phyloP scores from a whole-genome alignment of 2,888 invertebrate genomes.

The Sepiola atlantica region DNA sequence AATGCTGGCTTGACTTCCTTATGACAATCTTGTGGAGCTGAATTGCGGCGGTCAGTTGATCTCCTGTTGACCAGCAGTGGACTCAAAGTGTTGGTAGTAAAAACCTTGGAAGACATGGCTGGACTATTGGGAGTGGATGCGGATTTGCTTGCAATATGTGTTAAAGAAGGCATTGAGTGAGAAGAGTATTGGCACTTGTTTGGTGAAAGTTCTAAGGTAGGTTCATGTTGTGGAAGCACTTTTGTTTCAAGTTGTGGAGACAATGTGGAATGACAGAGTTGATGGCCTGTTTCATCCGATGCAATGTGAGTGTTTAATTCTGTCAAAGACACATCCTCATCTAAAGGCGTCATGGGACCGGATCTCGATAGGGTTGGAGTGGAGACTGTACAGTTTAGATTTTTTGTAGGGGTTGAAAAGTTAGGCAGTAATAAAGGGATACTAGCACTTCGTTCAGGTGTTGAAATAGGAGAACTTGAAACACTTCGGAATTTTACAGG shows the following conservation, averaged over 20 bases:
- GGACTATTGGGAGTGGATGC: not conserved
- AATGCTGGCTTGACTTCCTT: not conserved
- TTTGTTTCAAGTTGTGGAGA: not conserved
- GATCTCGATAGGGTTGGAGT: not conserved
- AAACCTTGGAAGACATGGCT: not conserved
- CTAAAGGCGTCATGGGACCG: not conserved
- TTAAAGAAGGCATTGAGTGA: not conserved
- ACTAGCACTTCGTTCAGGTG: not conserved
- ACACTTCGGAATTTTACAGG: not conserved
- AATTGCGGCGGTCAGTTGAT: not conserved
- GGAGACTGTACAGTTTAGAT: not conserved
- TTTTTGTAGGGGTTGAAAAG: slow-evolving; percentile 12
- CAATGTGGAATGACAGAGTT: not conserved
- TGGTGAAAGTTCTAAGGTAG: not conserved
- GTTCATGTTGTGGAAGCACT: not conserved
- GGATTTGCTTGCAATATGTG: not conserved
- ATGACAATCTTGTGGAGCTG: not conserved
- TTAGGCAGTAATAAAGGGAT: not conserved
- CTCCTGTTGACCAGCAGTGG: not conserved
- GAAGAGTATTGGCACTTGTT: not conserved
- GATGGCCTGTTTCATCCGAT: not conserved
- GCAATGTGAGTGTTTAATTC: not conserved
- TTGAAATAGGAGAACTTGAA: slow-evolving; percentile 2
- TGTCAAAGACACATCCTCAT: not conserved
- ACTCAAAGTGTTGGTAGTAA: not conserved